Percentiles rank a stretch among this genome's conserved stretches.
phyloP scores from a whole-genome alignment of 2,888 invertebrate genomes.

The Apotomis betuletana region DNA sequence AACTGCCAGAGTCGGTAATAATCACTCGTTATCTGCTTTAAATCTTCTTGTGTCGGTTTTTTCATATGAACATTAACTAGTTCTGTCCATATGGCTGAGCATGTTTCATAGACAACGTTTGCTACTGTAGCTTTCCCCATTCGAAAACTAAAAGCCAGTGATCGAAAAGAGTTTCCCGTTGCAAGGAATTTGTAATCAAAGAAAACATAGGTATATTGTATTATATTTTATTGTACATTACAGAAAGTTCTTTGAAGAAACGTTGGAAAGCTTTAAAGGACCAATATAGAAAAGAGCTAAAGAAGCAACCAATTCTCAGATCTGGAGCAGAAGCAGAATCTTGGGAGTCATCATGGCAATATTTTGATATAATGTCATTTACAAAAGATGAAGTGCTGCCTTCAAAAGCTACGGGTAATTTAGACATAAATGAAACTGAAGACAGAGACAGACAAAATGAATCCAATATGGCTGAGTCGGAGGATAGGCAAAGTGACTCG shows the following conservation, averaged over 20 bases:
- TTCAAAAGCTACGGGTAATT: too few relatives aligned
- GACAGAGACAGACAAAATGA: too few relatives aligned
- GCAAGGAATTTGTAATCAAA: slow-evolving; percentile 1
- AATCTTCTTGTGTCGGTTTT: slow-evolving; percentile 16
- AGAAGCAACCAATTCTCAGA: background rate
- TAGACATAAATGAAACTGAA: background rate
- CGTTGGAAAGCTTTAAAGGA: slow-evolving; percentile 2
- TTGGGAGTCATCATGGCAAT: too few relatives aligned
- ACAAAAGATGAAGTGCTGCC: too few relatives aligned
- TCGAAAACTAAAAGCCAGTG: slow-evolving; percentile 2
- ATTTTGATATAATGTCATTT: too few relatives aligned
- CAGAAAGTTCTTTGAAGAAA: background rate
- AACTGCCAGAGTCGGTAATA: slow-evolving; percentile 30
- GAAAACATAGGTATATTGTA: background rate
- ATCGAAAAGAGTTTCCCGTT: background rate
- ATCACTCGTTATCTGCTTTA: slow-evolving; percentile 16
- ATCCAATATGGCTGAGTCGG: too few relatives aligned
- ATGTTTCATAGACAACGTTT: background rate
- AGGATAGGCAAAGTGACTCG: too few relatives aligned
- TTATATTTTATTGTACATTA: background rate
- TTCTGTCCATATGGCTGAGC: slow-evolving; percentile 22
- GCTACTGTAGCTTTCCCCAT: background rate
- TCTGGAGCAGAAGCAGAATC: too few relatives aligned
- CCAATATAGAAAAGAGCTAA: background rate
- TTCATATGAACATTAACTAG: slow-evolving; percentile 21